phyloP scores from a whole-genome alignment of 1,140 invertebrate species.

The Oryzaephilus surinamensis region DNA sequence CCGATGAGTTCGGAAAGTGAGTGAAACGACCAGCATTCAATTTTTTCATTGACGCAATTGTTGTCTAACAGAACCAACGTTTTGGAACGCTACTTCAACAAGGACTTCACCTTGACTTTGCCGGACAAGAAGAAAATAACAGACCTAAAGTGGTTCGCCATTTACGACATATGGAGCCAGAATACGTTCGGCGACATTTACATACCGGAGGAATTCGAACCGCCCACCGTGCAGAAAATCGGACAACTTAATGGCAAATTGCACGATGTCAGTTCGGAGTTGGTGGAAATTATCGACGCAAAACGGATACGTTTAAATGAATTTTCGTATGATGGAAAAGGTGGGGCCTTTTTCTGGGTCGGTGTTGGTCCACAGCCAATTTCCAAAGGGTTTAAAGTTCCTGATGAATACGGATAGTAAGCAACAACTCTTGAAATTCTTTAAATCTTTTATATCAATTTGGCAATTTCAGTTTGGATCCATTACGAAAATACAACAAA shows the following conservation, averaged over 20 bases:
- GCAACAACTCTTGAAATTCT: constrained; percentile 33
- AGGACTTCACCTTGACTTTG: constrained; percentile 70
- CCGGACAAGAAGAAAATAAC: constrained; percentile 80
- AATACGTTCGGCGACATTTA: constrained; percentile 85
- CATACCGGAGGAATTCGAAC: constrained; percentile 83
- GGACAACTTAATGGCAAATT: constrained; percentile 57
- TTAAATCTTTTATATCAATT: background rate
- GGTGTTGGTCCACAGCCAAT: constrained; percentile 77
- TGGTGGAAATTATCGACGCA: constrained; percentile 66
- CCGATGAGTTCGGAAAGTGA: constrained; percentile 77
- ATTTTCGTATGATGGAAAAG: constrained; percentile 66
- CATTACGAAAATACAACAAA: constrained; percentile 56
- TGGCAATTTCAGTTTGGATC: constrained; percentile 49
- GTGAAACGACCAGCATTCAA: background rate
- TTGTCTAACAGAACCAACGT: constrained; percentile 73
- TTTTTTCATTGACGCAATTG: constrained; percentile 2
- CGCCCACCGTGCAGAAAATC: constrained; percentile 63
- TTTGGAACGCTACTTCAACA: constrained; percentile 73
- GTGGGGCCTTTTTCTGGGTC: constrained; percentile 77
- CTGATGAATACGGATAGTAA: constrained; percentile 89
- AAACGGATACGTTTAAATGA: constrained; percentile 68
- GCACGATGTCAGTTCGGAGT: constrained; percentile 59
- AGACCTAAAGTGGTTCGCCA: constrained; percentile 81
- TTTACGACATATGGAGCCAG: constrained; percentile 78
- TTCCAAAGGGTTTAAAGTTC: constrained; percentile 64